phyloP scores from a whole-genome alignment of 2,113 vertebrate species.

The Laterallus jamaicensis region DNA sequence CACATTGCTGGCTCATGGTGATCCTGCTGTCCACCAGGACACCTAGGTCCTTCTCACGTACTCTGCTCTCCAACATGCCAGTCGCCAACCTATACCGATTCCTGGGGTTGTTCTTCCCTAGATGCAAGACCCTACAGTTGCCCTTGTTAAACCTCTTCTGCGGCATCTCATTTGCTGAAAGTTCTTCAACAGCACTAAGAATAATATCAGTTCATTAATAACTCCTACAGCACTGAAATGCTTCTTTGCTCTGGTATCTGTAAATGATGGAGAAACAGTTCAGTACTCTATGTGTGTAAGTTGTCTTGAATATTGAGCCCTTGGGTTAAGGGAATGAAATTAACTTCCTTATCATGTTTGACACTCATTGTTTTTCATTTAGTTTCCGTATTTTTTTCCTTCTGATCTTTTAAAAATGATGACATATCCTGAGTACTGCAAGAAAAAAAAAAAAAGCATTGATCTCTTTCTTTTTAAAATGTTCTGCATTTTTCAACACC shows the following conservation, averaged over 20 bases:
- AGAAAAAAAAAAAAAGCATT: background rate
- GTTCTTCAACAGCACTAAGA: background rate
- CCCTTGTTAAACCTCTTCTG: background rate
- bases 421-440: background rate
- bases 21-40: too few relatives aligned
- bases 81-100: too few relatives aligned
- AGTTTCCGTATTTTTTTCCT: background rate
- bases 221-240: background rate
- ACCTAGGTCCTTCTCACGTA: too few relatives aligned
- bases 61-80: too few relatives aligned
- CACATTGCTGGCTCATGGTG: too few relatives aligned
- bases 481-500: background rate
- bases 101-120: too few relatives aligned
- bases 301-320: background rate
- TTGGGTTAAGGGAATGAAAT: background rate
- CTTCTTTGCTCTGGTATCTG: background rate
- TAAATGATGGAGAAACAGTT: background rate
- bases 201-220: background rate
- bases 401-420: background rate
- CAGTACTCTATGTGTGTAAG: background rate
- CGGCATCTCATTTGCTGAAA: background rate
- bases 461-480: background rate
- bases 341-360: background rate
- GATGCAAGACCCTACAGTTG: too few relatives aligned
- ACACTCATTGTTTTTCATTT: background rate